Evolutionary conservation across 2,888 invertebrate species (phyloP).

Genomic region (Drosophila monieri): DNA sequence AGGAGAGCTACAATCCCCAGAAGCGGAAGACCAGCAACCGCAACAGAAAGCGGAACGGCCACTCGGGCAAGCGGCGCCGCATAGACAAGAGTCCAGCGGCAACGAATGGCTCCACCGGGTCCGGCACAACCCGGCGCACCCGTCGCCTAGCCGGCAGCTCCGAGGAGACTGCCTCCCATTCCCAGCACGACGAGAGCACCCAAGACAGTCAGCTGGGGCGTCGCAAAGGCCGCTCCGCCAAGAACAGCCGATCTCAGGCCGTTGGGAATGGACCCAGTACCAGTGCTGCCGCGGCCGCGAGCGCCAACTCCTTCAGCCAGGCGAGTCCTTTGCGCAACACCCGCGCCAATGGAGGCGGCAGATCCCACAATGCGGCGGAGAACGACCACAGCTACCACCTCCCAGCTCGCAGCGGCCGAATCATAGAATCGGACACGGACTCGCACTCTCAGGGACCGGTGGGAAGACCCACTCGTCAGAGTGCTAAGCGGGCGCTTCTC

Average conservation of each 20-base stretch:
- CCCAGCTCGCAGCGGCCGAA: slow-evolving; percentile 76
- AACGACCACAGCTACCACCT: slow-evolving; percentile 84
- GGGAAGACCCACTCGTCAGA: slow-evolving; percentile 80
- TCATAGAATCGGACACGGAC: slow-evolving; percentile 81
- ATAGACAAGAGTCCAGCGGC: slow-evolving; percentile 38
- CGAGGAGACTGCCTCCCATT: slow-evolving; percentile 74
- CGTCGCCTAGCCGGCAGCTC: slow-evolving; percentile 68
- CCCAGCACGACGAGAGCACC: slow-evolving; percentile 78
- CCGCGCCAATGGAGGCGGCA: slow-evolving; percentile 67
- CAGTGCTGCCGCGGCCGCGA: slow-evolving; percentile 58
- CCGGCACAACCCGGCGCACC: slow-evolving; percentile 50
- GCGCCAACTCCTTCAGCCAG: slow-evolving; percentile 34
- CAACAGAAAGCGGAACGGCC: slow-evolving; percentile 23
- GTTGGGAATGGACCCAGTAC: slow-evolving; percentile 70
- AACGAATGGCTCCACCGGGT: slow-evolving; percentile 23
- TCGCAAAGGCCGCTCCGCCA: slow-evolving; percentile 71
- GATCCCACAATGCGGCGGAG: slow-evolving; percentile 74
- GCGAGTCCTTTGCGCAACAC: slow-evolving; percentile 79
- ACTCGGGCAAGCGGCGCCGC: slow-evolving; percentile 49
- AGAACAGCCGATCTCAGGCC: slow-evolving; percentile 31
- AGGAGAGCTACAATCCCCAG: slow-evolving; percentile 86
- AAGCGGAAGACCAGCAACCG: slow-evolving; percentile 52
- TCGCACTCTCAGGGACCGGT: slow-evolving; percentile 80
- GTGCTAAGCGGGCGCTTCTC: slow-evolving; percentile 80
- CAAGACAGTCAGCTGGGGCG: slow-evolving; percentile 74